Conservation (phyloP, 2,797 vertebrate species). For the Gadopsis bispinosus region DNA sequence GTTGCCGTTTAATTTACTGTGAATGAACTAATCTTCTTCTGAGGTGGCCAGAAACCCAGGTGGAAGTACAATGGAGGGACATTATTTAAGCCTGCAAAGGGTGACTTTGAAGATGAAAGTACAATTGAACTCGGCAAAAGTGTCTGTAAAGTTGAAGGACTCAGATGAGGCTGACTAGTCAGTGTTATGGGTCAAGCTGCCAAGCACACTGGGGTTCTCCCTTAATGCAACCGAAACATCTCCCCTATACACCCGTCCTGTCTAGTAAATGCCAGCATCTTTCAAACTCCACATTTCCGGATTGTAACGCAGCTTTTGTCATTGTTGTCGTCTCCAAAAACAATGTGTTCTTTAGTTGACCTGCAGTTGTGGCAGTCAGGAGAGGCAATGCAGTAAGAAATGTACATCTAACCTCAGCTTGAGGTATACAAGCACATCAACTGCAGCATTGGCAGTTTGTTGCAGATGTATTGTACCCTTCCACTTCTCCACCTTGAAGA, state of each 20-base stretch:
- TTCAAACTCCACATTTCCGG: too few species aligned
- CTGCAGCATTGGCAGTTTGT: neutral
- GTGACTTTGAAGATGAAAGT: too few species aligned
- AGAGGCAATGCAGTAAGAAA: neutral
- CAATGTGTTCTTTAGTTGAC: neutral
- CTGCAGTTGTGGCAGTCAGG: neutral
- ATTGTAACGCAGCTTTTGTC: neutral
- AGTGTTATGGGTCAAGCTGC: neutral
- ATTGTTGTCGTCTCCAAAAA: neutral
- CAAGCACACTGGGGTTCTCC: neutral
- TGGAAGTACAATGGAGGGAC: neutral
- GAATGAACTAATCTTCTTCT: neutral
- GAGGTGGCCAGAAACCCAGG: neutral
- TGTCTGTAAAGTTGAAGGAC: too few species aligned
- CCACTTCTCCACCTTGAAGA: conserved; percentile 2
- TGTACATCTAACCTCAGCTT: neutral
- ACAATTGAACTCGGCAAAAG: neutral
- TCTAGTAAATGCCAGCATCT: neutral
- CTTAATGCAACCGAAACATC: neutral
- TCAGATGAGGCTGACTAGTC: neutral
- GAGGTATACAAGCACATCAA: neutral
- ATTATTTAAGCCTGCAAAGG: neutral
- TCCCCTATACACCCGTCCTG: too few species aligned
- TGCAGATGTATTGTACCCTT: neutral
- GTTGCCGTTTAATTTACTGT: neutral